Base-by-base conservation (phyloP, 2,888 invertebrate genomes). In the Galerucella calmariensis region DNA sequence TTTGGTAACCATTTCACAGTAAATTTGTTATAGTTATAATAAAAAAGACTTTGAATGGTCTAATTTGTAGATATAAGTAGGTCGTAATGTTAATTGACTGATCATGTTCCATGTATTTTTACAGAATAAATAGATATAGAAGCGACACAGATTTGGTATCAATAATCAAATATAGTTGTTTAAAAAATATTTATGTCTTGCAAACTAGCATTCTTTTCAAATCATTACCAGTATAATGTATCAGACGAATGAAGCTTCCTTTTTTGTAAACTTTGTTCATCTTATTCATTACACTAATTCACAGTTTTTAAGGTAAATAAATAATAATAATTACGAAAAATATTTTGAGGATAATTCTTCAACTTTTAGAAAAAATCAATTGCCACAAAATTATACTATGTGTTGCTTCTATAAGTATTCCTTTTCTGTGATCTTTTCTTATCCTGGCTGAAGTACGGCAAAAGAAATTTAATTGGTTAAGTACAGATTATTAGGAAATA, bases 21-120 rank as follows among this genome's bases (percentile, higher is more conserved):
- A 51, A 51, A n/a, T 51, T n/a, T 51, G 56, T 16, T 20, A 24
- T 44, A 67, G 41, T 69, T 58, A 58, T 68, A 2, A 14, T 41
- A 44, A 46, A 51, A 67, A 59, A 46, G 4, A 44, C 35, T 71
- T 71, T 71, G 65, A 71, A 65, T 65, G 71, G 71, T 65, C 65
- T 65, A 56, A 53, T 46, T 59, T 12, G n/a, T 75, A 75, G 72
- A 27, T 68, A 65, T 66, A 75, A 73, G 74, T 77, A 61, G 63
- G 71, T 74, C 77, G 65, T 74, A 75, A 41, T 69, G 69, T 73
- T 77, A 41, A 76, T 73, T 72, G 78, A 78, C 78, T 78, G 77
- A 77, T 73, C 73, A 67, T 73, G 69, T 72, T 76, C 75, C 70
- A 72, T 63, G 68, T 41, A 59, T 65, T 71, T 65, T 44, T 65